phyloP scores from a whole-genome alignment of 92 coral and sea anemone species.

The Porites divaricata region DNA sequence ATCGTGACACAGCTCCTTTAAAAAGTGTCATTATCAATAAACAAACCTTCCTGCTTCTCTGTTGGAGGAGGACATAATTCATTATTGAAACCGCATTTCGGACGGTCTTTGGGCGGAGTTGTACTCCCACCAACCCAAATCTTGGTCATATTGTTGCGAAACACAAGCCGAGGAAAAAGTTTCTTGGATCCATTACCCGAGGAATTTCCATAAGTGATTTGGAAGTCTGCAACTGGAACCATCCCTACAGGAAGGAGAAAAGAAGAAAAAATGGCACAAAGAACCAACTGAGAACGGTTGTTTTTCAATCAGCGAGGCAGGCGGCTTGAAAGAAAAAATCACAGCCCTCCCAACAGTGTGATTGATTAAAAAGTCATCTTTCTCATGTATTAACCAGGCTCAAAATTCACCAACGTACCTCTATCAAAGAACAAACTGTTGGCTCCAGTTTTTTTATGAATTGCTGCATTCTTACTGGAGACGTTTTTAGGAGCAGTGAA shows the following conservation, averaged over 20 bases:
- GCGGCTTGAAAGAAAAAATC: too few species aligned
- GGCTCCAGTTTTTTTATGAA: too few species aligned
- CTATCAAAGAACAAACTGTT: too few species aligned
- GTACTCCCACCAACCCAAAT: slow-evolving; percentile 73
- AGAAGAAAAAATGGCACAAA: background rate
- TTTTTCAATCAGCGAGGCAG: too few species aligned
- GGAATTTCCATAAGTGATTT: slow-evolving; percentile 43
- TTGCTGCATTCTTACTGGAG: too few species aligned
- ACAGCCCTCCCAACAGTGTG: too few species aligned
- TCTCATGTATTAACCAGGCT: too few species aligned
- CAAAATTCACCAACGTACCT: too few species aligned
- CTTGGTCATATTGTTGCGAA: slow-evolving; percentile 49
- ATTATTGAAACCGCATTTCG: slow-evolving; percentile 80
- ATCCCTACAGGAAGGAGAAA: slow-evolving; percentile 27
- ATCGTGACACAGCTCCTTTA: too few species aligned
- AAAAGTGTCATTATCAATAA: background rate
- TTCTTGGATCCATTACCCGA: slow-evolving; percentile 42
- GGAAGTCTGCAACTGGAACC: slow-evolving; percentile 69
- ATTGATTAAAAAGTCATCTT: too few species aligned
- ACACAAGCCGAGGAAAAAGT: slow-evolving; percentile 61
- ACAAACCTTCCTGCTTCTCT: slow-evolving; percentile 12
- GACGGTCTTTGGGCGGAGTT: slow-evolving; percentile 77
- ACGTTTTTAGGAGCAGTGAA: too few species aligned
- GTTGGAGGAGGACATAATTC: slow-evolving; percentile 65
- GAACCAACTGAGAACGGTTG: background rate